Evolutionary conservation across 2,888 invertebrate genomes (phyloP).

Genomic region (Resseliella maxima): DNA sequence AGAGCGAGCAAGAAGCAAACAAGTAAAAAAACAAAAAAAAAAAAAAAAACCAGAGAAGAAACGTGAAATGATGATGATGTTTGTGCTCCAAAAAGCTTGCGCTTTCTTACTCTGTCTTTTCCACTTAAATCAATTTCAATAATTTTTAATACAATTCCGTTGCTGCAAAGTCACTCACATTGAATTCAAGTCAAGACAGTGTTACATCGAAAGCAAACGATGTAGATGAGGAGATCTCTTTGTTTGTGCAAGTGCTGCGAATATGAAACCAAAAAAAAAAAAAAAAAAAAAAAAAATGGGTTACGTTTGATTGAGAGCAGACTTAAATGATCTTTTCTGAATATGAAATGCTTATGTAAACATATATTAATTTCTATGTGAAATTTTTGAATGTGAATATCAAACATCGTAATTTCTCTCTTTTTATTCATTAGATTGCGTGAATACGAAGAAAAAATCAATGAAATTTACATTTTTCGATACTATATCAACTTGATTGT

Average conservation of each 20-base stretch:
- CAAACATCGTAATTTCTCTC: not conserved
- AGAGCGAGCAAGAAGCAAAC: too few relatives aligned
- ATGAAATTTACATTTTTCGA: too few relatives aligned
- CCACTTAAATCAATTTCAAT: conserved; percentile 46
- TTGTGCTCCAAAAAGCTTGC: not conserved
- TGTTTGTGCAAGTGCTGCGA: not conserved
- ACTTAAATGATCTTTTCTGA: conserved; percentile 28
- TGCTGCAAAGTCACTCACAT: conserved; percentile 5
- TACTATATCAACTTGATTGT: too few relatives aligned
- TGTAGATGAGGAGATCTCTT: not conserved
- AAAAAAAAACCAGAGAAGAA: not conserved
- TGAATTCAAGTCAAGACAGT: not conserved
- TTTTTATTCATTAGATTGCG: too few relatives aligned
- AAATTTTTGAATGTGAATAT: not conserved
- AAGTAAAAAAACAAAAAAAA: too few relatives aligned
- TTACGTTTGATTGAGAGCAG: not conserved
- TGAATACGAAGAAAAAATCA: too few relatives aligned
- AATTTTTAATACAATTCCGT: conserved; percentile 36
- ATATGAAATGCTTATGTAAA: conserved; percentile 17
- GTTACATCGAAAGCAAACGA: not conserved
- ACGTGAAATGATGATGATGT: not conserved
- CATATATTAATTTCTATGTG: not conserved
- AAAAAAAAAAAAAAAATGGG: too few relatives aligned
- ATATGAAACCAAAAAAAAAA: not conserved
- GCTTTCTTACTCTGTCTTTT: not conserved